Conservation (phyloP, 2,797 vertebrate genomes). For the Chromis chromis region DNA sequence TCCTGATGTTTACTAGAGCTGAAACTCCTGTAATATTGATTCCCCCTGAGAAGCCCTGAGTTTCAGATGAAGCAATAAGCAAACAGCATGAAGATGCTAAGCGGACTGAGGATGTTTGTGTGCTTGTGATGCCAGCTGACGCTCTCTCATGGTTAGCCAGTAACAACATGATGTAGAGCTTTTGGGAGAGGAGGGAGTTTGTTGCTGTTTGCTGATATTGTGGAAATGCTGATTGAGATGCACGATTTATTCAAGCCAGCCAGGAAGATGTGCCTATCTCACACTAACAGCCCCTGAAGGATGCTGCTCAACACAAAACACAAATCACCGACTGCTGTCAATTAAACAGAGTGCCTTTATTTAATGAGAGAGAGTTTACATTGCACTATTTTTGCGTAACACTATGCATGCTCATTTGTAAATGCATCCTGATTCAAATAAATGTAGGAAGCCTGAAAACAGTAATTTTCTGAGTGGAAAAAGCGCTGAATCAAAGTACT, state of each 20-base stretch:
- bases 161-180: slow-evolving; percentile 26
- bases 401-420: slow-evolving; percentile 38
- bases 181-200: slow-evolving; percentile 32
- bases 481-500: slow-evolving; percentile 8
- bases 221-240: slow-evolving; percentile 60
- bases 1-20: slow-evolving; percentile 36
- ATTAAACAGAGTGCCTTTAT: slow-evolving; percentile 76
- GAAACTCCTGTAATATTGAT: slow-evolving; percentile 44
- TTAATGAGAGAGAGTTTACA: slow-evolving; percentile 36
- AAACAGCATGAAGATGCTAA: slow-evolving; percentile 34
- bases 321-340: slow-evolving; percentile 74
- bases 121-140: slow-evolving; percentile 33
- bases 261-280: slow-evolving; percentile 45
- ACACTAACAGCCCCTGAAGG: slow-evolving; percentile 49
- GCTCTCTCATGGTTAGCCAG: slow-evolving; percentile 30
- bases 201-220: slow-evolving; percentile 50
- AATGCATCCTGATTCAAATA: slow-evolving; percentile 53
- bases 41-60: slow-evolving; percentile 22
- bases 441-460: slow-evolving; percentile 30
- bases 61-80: slow-evolving; percentile 41
- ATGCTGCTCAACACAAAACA: slow-evolving; percentile 63
- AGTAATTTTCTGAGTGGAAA: slow-evolving; percentile 28
- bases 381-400: slow-evolving; percentile 27
- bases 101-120: slow-evolving; percentile 13
- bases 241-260: slow-evolving; percentile 43